These are phyloP conservation scores for Esox lucius DNA, from an alignment of 2,797 vertebrate species.

Conservation along the genomic window DNA sequence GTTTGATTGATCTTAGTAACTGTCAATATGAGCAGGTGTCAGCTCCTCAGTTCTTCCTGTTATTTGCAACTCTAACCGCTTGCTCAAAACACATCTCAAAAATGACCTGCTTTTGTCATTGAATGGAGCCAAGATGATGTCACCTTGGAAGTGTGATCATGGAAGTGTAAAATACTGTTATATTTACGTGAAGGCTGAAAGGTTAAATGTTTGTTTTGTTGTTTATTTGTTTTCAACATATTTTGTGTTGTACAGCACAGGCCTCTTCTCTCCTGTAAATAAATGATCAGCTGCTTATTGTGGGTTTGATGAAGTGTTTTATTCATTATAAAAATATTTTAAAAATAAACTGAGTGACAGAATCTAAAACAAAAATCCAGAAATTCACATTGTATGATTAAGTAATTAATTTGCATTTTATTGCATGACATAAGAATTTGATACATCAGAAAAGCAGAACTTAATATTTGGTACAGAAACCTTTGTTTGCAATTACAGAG, in stretches of 20 bases:
- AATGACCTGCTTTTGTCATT: not conserved
- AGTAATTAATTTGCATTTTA: too few species aligned
- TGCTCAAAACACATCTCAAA: not conserved
- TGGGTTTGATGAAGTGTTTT: not conserved
- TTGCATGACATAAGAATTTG: too few species aligned
- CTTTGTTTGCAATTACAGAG: too few species aligned
- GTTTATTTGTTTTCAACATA: not conserved
- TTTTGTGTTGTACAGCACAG: not conserved
- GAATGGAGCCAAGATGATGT: not conserved
- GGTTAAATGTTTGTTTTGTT: not conserved
- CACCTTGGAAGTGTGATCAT: not conserved
- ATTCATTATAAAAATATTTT: not conserved
- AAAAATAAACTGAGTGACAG: too few species aligned
- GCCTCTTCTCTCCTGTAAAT: constrained; percentile 5
- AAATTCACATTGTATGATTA: too few species aligned
- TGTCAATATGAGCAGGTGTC: constrained; percentile 13
- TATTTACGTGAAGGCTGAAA: not conserved
- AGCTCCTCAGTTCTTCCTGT: constrained; percentile 11
- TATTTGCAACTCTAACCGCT: not conserved
- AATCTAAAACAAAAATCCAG: too few species aligned
- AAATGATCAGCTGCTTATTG: constrained; percentile 3
- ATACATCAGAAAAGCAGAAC: too few species aligned
- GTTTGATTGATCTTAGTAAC: constrained; percentile 56
- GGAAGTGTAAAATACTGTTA: not conserved
- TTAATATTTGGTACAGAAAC: too few species aligned